Percentiles rank a stretch among this genome's conserved stretches.
Conservation (phyloP, 2,888 invertebrate genomes). For the Scaptomyza polygonia region DNA sequence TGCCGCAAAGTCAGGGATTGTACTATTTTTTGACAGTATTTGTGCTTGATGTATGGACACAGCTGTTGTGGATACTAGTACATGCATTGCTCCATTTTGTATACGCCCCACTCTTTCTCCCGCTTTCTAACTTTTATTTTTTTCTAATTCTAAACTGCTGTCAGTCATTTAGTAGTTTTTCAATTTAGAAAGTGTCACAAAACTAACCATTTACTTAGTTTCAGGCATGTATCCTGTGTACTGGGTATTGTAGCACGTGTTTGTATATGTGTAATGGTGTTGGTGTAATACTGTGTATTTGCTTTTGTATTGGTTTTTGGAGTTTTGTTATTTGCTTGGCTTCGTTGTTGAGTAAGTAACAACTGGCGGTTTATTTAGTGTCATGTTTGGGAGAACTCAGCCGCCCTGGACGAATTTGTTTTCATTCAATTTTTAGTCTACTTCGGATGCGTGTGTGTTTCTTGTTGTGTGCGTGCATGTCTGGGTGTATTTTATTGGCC, state of each 20-base stretch:
- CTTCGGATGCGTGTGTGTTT: constrained; percentile 8
- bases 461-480: constrained; percentile 12
- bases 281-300: constrained; percentile 33
- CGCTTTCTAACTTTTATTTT: constrained; percentile 1
- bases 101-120: not conserved
- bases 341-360: constrained; percentile 77
- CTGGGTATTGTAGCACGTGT: constrained; percentile 5
- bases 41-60: constrained; percentile 34
- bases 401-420: constrained; percentile 54
- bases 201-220: constrained; percentile 74
- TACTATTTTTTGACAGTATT: constrained; percentile 1
- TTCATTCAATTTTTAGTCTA: constrained; percentile 62
- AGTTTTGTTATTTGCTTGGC: constrained; percentile 71
- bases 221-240: constrained; percentile 14
- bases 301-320: constrained; percentile 65
- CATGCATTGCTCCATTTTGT: constrained; percentile 11
- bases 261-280: constrained; percentile 14
- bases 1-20: constrained; percentile 53
- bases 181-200: constrained; percentile 79
- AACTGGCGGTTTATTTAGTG: constrained; percentile 79
- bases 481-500: constrained; percentile 52
- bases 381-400: constrained; percentile 62
- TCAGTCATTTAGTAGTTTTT: constrained; percentile 80
- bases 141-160: constrained; percentile 67
- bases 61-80: constrained; percentile 32